Base-by-base conservation (phyloP, 2,888 invertebrate species). In the Toxonevra muliebris region DNA sequence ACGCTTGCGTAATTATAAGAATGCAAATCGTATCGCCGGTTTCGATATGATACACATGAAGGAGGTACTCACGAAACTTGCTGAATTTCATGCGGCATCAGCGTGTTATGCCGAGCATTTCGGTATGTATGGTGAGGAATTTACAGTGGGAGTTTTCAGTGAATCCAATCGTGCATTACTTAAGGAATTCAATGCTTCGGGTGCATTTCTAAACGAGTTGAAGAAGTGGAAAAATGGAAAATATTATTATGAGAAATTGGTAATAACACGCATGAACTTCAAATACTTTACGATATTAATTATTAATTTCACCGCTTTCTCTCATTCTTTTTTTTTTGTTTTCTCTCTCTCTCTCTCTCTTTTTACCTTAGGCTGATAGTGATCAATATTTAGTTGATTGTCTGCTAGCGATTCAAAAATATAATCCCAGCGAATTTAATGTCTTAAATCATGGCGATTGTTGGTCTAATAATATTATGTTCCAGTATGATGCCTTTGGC, bases 71-170 rank as follows among this genome's bases (percentile, higher is more conserved):
- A 70, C 75, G 45, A 84, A 84, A 65, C 59, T 85, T 69, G 83
- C 84, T 0, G 76, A 84, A 41, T 84, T 83, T 65, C 84, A 85
- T 79, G 85, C 84, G 0, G 83, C 82, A 2, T 84, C 85, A 0
- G 84, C 82, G 15, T 82, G 82, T 69, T 83, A 80, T 71, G 81
- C 80, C 12, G 82, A 83, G 52, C 77, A 80, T n/a, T 77, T 78
- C 58, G 82, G 81, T 0, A 74, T 74, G 48, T 80, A 76, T 50
- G 76, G 74, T 10, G 74, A 77, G 42, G 74, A 80, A 65, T 76
- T 77, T 65, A 78, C 79, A 0, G 77, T 79, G 58, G 77, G 83
- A 2, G 72, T 82, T n/a, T 81, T 76, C 66, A 74, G 70, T 54
- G 77, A 78, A 58, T 48, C 62, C 10, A 81, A 81, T 63, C 76